Evolutionary conservation across 2,113 vertebrate species (phyloP).

Genomic region (Erpornis zantholeuca): DNA sequence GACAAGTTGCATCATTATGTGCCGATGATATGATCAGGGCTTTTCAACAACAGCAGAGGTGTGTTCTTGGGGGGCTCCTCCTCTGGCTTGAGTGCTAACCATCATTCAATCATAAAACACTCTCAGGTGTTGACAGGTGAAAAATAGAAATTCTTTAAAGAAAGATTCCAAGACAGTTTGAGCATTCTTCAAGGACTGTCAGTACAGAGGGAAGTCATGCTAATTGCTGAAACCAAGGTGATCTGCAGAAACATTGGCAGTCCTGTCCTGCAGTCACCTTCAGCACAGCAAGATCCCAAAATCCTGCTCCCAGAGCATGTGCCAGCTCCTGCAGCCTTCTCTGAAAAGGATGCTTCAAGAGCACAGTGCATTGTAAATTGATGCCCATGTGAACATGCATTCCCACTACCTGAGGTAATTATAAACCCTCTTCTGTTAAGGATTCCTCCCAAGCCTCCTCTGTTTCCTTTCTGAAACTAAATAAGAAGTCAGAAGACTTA

Average conservation of each 20-base stretch:
- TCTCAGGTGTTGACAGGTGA: neutral
- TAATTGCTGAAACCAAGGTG: conserved; percentile 4
- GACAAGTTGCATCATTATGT: neutral
- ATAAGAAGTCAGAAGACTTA: neutral
- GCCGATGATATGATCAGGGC: neutral
- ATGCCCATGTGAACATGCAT: neutral
- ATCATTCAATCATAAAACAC: neutral
- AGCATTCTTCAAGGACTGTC: neutral
- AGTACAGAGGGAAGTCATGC: neutral
- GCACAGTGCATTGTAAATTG: neutral
- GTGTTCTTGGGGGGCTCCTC: neutral
- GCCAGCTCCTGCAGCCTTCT: neutral
- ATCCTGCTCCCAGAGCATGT: neutral
- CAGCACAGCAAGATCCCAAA: conserved; percentile 17
- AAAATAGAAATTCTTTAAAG: neutral
- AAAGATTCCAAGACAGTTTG: neutral
- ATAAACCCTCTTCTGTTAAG: neutral
- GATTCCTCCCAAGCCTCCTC: neutral
- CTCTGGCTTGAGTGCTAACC: neutral
- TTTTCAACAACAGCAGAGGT: neutral
- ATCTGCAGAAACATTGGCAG: neutral
- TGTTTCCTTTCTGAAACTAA: neutral
- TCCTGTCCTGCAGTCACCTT: neutral
- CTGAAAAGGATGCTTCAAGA: neutral
- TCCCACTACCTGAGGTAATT: neutral